These are phyloP conservation scores for Sinentomon sp. DNA, from an alignment of 2,888 invertebrate species.

Conservation along the genomic window DNA sequence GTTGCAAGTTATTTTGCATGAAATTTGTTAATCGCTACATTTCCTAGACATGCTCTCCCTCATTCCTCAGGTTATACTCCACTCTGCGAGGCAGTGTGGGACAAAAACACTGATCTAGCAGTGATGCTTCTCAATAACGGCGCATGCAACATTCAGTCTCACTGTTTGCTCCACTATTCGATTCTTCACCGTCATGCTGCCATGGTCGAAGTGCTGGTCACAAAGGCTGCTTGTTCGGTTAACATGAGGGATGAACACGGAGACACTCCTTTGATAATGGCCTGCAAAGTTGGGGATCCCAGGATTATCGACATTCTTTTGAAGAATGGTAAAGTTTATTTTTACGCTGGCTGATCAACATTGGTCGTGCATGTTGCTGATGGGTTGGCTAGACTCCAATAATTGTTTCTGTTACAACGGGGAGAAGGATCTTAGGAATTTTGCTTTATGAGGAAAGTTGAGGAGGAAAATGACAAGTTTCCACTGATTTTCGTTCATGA, in stretches of 20 bases:
- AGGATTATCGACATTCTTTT: constrained; percentile 27
- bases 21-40: constrained; percentile 1
- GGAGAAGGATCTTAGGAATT: no score
- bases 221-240: constrained; percentile 28
- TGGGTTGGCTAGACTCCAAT: no score
- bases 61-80: constrained; percentile 31
- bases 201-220: constrained; percentile 29
- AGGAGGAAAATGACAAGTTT: no score
- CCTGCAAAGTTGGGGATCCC: constrained; percentile 25
- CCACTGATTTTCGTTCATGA: no score
- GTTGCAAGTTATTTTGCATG: not conserved
- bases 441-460: no score
- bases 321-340: constrained; percentile 24
- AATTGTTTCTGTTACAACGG: no score
- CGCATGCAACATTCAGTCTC: constrained; percentile 38
- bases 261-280: constrained; percentile 36
- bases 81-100: constrained; percentile 38
- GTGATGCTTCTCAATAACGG: constrained; percentile 31
- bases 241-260: constrained; percentile 35
- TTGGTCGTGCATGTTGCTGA: no score
- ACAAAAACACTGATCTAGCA: constrained; percentile 29
- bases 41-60: constrained; percentile 17
- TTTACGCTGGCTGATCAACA: no score
- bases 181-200: constrained; percentile 31
- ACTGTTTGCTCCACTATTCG: constrained; percentile 37